Conservation (phyloP, 2,797 vertebrate species). For the Leontocebus nigricollis region DNA sequence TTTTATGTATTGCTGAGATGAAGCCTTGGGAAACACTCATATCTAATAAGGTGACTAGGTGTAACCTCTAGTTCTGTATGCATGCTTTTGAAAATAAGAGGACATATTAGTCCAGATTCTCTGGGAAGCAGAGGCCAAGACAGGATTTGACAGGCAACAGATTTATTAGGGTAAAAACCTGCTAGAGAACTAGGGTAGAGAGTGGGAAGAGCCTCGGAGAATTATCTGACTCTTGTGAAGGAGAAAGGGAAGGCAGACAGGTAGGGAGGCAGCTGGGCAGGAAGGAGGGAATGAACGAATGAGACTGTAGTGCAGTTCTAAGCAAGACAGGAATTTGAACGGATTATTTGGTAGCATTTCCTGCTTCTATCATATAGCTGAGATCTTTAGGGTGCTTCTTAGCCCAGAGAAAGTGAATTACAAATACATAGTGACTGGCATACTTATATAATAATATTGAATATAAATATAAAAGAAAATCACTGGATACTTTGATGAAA, state of each 20-base stretch:
- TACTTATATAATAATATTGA: background rate
- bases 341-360: background rate
- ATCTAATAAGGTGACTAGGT: background rate
- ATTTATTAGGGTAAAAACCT: background rate
- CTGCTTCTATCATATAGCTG: background rate
- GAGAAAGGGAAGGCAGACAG: background rate
- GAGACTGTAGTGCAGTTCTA: background rate
- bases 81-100: background rate
- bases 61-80: background rate
- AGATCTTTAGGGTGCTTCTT: slow-evolving; percentile 1
- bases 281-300: background rate
- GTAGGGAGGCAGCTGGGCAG: background rate
- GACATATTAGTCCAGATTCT: background rate
- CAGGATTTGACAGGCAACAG: background rate
- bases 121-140: slow-evolving; percentile 16
- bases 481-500: background rate
- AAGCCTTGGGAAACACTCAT: background rate
- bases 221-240: background rate
- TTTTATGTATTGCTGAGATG: background rate
- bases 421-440: background rate
- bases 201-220: background rate
- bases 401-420: background rate
- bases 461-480: background rate
- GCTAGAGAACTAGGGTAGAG: background rate
- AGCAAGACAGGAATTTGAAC: background rate